Evolutionary conservation across 1,140 invertebrate species (phyloP).

Genomic region (Zaprionus africanus): DNA sequence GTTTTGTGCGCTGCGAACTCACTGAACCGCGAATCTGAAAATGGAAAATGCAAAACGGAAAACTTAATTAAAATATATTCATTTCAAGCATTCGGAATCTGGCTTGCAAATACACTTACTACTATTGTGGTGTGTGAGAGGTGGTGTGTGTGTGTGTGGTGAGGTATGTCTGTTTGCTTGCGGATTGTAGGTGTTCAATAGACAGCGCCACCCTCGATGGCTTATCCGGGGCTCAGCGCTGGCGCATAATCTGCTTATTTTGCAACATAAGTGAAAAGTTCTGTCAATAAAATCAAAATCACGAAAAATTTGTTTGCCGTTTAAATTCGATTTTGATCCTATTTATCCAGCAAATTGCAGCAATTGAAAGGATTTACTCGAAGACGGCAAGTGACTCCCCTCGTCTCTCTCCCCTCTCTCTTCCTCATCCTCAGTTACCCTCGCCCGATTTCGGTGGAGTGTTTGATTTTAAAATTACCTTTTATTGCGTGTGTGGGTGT

Average conservation of each 20-base stretch:
- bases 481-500: conserved; percentile 52
- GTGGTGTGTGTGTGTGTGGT: not conserved
- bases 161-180: conserved; percentile 19
- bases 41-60: conserved; percentile 9
- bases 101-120: conserved; percentile 24
- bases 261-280: conserved; percentile 81
- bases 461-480: conserved; percentile 81
- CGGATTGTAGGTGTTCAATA: conserved; percentile 54
- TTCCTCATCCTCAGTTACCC: not conserved
- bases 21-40: conserved; percentile 55
- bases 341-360: conserved; percentile 83
- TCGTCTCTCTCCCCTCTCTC: not conserved
- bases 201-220: conserved; percentile 54
- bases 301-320: conserved; percentile 81
- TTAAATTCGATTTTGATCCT: conserved; percentile 84
- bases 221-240: conserved; percentile 40
- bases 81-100: conserved; percentile 30
- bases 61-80: conserved; percentile 71
- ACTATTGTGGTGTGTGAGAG: not conserved
- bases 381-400: conserved; percentile 25
- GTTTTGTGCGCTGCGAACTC: conserved; percentile 43
- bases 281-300: conserved; percentile 83
- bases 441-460: conserved; percentile 41
- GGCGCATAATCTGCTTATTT: conserved; percentile 77
- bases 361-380: conserved; percentile 81